These are phyloP conservation scores for Pogonognathellus flavescens DNA, from an alignment of 1,140 invertebrate genomes.

Conservation along the genomic window DNA sequence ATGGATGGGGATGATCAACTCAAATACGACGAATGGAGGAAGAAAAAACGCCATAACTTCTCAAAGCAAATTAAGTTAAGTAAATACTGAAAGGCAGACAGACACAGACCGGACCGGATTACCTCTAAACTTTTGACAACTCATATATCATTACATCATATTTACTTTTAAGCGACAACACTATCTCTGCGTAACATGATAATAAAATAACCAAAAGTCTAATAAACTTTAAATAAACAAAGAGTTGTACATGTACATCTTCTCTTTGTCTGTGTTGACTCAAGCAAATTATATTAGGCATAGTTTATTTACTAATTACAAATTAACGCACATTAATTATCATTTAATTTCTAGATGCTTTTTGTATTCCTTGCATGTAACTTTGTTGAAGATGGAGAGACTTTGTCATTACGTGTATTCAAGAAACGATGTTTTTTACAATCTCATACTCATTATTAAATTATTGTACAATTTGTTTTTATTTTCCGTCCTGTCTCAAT, in stretches of 20 bases:
- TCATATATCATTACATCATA: not conserved
- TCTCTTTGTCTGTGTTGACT: no score
- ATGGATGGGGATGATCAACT: constrained; percentile 5
- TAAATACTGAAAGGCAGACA: constrained; percentile 5
- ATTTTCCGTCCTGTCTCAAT: not conserved
- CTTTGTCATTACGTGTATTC: not conserved
- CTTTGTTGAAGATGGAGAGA: no score
- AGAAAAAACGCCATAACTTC: not conserved
- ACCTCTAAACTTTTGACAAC: constrained; percentile 46
- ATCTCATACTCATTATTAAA: not conserved
- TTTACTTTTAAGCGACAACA: no score
- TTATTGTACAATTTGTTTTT: not conserved
- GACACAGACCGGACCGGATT: constrained; percentile 8
- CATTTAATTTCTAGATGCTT: not conserved
- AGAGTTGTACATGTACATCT: no score
- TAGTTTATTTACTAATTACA: not conserved
- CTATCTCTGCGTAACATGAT: no score
- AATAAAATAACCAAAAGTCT: no score
- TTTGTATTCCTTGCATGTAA: not conserved
- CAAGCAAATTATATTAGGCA: no score
- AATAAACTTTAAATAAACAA: no score
- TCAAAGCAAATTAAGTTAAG: constrained; percentile 4
- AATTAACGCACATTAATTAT: constrained; percentile 13
- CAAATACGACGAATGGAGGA: not conserved
- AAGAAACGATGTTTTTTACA: not conserved